Base-by-base conservation (phyloP, 64 coral and sea anemone genomes). In the Hydrozoanthus tunicans region DNA sequence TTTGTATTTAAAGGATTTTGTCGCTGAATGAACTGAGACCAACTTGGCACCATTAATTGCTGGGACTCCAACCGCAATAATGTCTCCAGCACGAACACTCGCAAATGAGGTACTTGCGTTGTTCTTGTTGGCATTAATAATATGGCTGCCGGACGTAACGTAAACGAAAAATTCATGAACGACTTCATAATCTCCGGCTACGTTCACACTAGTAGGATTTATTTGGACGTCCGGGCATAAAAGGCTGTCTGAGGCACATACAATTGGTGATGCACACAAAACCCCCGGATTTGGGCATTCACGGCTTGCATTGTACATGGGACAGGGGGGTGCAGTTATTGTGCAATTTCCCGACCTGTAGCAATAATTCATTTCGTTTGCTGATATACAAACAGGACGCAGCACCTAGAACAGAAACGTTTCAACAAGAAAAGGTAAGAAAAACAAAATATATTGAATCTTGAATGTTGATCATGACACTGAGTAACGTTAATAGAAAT, bases 361-460 rank as follows among this genome's bases (percentile, higher is more conserved):
- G 43, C 94, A 95, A 15, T 95, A 95, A 0, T 14, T 62, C 20
- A 7, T 54, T 17, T 92, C 78, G 7, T 26, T 12, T 14, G 59
- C 56, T 11, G 85, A 51, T 59, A 89, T 77, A 26, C 94, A 95
- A 32, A 95, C 26, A 52, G 91, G 81, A 83, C 94, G 94, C 56
- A 79, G 78, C 32, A 95, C 64, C 94, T 95, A 59, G 73, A 64
- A 23, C 53, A 53, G 14, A 2, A 51, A 6, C 8, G 11, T 15
- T 27, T 1, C 17, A 25, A 61, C 56, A 54, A 17, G 5, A 53
- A 43, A 17, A 80, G 11, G 32, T 43, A 43, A 43, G 32, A 43
- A 43, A 43, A 43, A 43, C 32, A 43, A 43, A 43, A 43, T 43
- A 1, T 43, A 43, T 43, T 43, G 32, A 43, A 43, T 43, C 32